Evolutionary conservation across 2,113 vertebrate species (phyloP), one percentile per base, ranked within the genome.

Genomic region (Stegostoma tigrinum): DNA sequence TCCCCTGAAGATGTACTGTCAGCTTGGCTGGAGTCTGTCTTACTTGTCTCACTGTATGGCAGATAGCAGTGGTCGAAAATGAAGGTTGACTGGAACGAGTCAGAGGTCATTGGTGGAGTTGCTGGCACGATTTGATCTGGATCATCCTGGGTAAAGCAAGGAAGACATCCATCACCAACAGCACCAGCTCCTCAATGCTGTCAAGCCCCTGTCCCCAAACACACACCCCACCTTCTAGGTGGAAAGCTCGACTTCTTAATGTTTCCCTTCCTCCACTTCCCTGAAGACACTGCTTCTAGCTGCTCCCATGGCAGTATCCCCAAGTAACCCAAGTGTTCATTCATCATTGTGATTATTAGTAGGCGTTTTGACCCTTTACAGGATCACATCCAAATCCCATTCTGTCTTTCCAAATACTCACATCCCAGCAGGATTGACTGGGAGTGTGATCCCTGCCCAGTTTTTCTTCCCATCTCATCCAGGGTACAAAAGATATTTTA

Each of bases 1-100:
- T 93, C 89, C 61, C 89, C 89, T 93, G 89, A 93, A 2, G 89
- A 93, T 23, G 61, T 93, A 66, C 89, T 93, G 61, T 66, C 61
- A 38, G 95, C 14, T 2, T 96, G 61, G 96, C 96, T 96, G 55
- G 96, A 96, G 0, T 34, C 68, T 0, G 14, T 90, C 95, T 95
- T 93, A 96, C 87, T 96, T 30, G 89, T 96, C 85, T 97, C 96
- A 0, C 78, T 96, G 90, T 93, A 96, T 0, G 96, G 96, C 21
- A 97, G 96, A 96, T 97, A 97, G 96, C 97, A 96, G 96, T 97
- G 96, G 95, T 97, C 97, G 34, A 96, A 78, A 0, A 96, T 96
- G 61, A 97, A 70, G 0, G 95, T 96, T 6, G 96, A 96, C 95
- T 96, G 96, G 93, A 52, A 75, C n/a, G 21, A 85, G 95, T 75